Evolutionary conservation across 92 coral and sea anemone genomes (phyloP).

Genomic region (Heteractis magnifica): DNA sequence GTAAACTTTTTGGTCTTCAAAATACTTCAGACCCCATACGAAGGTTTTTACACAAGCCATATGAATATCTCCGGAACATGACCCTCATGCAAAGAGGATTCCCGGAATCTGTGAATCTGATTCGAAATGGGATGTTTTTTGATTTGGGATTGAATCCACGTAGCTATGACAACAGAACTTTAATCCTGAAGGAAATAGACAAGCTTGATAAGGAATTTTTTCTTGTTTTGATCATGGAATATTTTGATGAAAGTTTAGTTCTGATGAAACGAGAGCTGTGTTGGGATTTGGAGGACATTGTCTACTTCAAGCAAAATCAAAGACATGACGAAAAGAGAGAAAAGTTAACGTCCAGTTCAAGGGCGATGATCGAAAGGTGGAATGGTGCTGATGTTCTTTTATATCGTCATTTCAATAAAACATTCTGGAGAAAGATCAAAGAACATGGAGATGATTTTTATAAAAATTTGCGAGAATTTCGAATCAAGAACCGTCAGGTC

Average conservation of each 20-base stretch:
- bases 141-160: constrained; percentile 79
- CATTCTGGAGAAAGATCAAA: constrained; percentile 83
- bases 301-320: constrained; percentile 84
- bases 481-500: constrained; percentile 63
- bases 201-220: constrained; percentile 71
- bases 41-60: constrained; percentile 66
- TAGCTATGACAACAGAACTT: constrained; percentile 50
- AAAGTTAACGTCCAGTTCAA: constrained; percentile 31
- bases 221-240: constrained; percentile 87
- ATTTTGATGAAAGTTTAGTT: constrained; percentile 93
- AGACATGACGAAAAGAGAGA: constrained; percentile 51
- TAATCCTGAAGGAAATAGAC: constrained; percentile 49
- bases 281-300: constrained; percentile 89
- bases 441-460: constrained; percentile 75
- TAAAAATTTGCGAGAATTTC: constrained; percentile 72
- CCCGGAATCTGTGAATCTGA: constrained; percentile 78
- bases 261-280: constrained; percentile 85
- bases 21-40: constrained; percentile 67
- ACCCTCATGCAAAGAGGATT: constrained; percentile 29
- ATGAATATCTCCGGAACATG: constrained; percentile 50
- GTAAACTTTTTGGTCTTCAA: constrained; percentile 45
- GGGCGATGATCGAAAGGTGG: constrained; percentile 67
- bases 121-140: constrained; percentile 89
- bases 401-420: constrained; percentile 77
- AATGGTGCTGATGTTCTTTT: constrained; percentile 84